Evolutionary conservation across 2,888 invertebrate genomes (phyloP).

Genomic region (Cataglyphis altisquamis): DNA sequence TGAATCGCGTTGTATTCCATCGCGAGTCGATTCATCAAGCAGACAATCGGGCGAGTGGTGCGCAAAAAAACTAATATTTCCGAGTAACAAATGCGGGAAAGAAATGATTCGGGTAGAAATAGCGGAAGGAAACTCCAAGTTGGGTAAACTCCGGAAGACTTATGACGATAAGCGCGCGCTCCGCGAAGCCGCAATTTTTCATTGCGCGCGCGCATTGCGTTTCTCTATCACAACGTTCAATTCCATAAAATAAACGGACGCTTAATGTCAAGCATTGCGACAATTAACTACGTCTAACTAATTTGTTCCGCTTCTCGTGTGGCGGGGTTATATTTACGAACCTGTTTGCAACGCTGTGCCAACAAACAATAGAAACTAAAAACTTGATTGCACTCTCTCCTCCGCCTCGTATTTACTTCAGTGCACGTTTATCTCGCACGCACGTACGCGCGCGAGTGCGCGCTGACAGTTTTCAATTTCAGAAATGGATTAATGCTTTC

Average conservation of each 20-base stretch:
- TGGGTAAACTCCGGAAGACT: conserved; percentile 48
- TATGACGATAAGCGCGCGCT: conserved; percentile 27
- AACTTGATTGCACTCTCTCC: conserved; percentile 62
- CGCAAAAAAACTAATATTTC: conserved; percentile 52
- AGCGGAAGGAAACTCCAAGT: conserved; percentile 34
- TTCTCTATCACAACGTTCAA: conserved; percentile 64
- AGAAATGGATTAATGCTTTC: conserved; percentile 44
- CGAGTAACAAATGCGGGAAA: conserved; percentile 51
- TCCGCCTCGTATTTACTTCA: conserved; percentile 32
- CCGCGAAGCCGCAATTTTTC: conserved; percentile 30
- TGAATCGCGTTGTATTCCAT: conserved; percentile 36
- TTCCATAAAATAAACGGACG: conserved; percentile 60
- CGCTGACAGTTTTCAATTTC: conserved; percentile 54
- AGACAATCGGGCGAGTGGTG: conserved; percentile 42
- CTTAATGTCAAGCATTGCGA: conserved; percentile 35
- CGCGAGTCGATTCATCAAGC: conserved; percentile 52
- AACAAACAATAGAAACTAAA: conserved; percentile 43
- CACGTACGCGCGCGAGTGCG: conserved; percentile 18
- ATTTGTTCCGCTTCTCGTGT: conserved; percentile 36
- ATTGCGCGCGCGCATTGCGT: conserved; percentile 30
- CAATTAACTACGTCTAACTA: conserved; percentile 62
- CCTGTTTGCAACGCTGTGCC: conserved; percentile 56
- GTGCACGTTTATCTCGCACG: conserved; percentile 6
- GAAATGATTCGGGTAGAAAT: conserved; percentile 41
- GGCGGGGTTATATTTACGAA: conserved; percentile 12